These are phyloP conservation scores for Antheraea assamensis DNA, from an alignment of 2,888 invertebrate genomes.

Conservation along the genomic window DNA sequence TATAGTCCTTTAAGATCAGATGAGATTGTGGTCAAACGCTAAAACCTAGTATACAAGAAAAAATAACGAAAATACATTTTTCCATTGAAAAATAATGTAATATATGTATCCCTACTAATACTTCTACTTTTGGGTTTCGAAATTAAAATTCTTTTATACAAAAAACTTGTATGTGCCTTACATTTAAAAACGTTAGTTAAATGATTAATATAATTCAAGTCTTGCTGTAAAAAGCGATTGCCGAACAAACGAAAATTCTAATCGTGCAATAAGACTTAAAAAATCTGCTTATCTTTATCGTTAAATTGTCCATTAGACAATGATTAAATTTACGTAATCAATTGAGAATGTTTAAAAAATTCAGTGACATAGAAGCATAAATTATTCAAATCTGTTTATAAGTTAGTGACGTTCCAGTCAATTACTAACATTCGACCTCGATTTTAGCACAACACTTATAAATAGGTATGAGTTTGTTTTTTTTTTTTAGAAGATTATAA, in stretches of 20 bases:
- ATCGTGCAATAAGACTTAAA: not conserved
- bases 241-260: not conserved
- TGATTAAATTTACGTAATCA: not conserved
- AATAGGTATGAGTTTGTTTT: no score
- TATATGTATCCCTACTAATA: no score
- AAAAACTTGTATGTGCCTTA: not conserved
- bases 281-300: not conserved
- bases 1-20: no score
- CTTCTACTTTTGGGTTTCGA: not conserved
- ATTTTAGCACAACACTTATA: not conserved
- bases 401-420: constrained; percentile 2
- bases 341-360: not conserved
- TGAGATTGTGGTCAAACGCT: no score
- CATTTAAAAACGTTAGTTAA: not conserved
- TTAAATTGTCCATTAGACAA: not conserved
- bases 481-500: no score
- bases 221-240: not conserved
- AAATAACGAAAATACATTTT: no score
- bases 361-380: not conserved
- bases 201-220: not conserved
- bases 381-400: not conserved
- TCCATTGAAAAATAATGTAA: no score
- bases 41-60: no score
- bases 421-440: not conserved
- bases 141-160: not conserved